A percentile compares a stretch with the other conserved stretches of the same genome.
Conservation (phyloP, 2,797 vertebrate species). For the Leptatherina wallacei region DNA sequence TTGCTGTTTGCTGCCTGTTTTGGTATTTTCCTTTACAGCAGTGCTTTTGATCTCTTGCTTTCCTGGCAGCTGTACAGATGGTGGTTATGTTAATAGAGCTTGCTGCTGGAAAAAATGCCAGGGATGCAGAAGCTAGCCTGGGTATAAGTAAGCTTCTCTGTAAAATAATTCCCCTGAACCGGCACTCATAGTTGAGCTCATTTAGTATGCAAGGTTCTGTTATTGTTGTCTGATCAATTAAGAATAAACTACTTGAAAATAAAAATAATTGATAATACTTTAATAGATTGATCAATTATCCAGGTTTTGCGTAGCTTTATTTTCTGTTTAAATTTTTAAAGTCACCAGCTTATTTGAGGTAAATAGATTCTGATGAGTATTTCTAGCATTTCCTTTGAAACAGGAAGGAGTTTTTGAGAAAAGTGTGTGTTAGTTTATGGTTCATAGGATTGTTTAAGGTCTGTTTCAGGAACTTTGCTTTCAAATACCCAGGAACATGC, state of each 20-base stretch:
- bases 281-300: too few species aligned
- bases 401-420: not conserved
- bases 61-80: slow-evolving; percentile 67
- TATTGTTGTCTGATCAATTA: too few species aligned
- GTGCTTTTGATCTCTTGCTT: slow-evolving; percentile 57
- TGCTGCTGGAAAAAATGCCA: slow-evolving; percentile 44
- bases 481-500: not conserved
- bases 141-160: not conserved
- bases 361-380: not conserved
- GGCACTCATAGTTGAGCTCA: not conserved
- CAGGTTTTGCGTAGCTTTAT: not conserved
- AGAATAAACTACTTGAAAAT: too few species aligned
- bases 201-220: too few species aligned
- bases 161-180: not conserved
- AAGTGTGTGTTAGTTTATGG: not conserved
- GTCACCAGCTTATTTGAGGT: too few species aligned
- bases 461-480: too few species aligned
- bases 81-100: slow-evolving; percentile 66
- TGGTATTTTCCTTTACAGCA: slow-evolving; percentile 35
- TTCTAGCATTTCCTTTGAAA: not conserved
- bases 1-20: slow-evolving; percentile 32
- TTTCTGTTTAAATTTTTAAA: not conserved
- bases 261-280: too few species aligned
- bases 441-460: not conserved
- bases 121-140: slow-evolving; percentile 11